Base-by-base conservation (phyloP, 2,888 invertebrate genomes). In the Microdon myrmicae region DNA sequence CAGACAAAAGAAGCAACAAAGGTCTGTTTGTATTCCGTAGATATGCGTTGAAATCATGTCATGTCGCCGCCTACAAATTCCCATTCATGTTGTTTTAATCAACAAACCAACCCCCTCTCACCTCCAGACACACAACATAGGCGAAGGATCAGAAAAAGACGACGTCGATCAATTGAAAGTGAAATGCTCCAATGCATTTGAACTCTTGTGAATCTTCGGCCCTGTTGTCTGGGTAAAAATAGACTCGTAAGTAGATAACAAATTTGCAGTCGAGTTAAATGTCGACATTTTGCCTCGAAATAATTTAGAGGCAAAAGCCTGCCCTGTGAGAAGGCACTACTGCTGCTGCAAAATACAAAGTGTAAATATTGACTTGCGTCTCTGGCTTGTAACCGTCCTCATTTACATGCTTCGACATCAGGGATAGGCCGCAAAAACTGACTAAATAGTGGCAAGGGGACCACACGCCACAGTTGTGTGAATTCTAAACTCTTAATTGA, bases 141-240 rank as follows among this genome's bases (percentile, higher is more conserved):
- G 12, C 25, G 26, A 17, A 26, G 9, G 9, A 35, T 12, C 4
- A 4, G 35, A 48, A 43, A 49, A 28, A 32, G 44, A 39, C 39
- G 29, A 31, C 28, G 41, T 41, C 56, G 61, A 61, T 56, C 61
- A 55, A 61, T 55, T 38, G 60, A 61, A 61, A 55, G 60, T 61
- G 55, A 61, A 61, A 49, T 44, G 43, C 43, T 54, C 31, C 19
- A 49, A 56, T 56, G 61, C 56, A 45, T 56, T 38, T 48, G 41
- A 43, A 48, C 48, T 45, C 43, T 39, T 39, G 49, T 39, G 49
- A 37, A 26, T 64, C 49, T 56, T 51, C 41, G 51, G 45, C 51
- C 6, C 10, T 19, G 12, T 25, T 7, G 41, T 7, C 28, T 28
- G 35, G 39, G 49, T 51, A 44, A 51, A 56, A 64, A 64, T 64